A percentile compares a stretch with the other conserved stretches of the same genome.
Evolutionary conservation across 2,888 invertebrate species (phyloP).

Genomic region (Acanthosoma haemorrhoidale): DNA sequence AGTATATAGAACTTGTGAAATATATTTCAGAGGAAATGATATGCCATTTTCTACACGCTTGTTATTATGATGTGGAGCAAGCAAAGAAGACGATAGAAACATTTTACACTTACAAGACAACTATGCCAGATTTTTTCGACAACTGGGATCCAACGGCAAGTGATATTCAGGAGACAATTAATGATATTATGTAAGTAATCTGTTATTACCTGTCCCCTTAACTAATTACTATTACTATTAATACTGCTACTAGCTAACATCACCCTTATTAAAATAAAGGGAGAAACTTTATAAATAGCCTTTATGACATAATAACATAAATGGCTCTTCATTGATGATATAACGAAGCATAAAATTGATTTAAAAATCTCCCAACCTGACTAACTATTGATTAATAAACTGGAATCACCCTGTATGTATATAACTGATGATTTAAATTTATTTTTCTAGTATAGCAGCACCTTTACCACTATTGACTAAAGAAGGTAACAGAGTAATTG

Average conservation of each 20-base stretch:
- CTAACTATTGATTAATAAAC: too few relatives aligned
- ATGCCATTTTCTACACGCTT: constrained; percentile 41
- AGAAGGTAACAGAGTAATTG: constrained; percentile 36
- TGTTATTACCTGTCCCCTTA: too few relatives aligned
- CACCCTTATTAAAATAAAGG: too few relatives aligned
- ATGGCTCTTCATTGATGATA: too few relatives aligned
- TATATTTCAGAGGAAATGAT: constrained; percentile 41
- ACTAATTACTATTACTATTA: too few relatives aligned
- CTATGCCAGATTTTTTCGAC: constrained; percentile 39
- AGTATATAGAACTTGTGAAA: neutral
- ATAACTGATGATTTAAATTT: too few relatives aligned
- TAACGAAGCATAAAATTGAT: too few relatives aligned
- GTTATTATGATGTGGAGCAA: constrained; percentile 39
- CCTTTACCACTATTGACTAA: constrained; percentile 35
- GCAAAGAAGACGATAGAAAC: constrained; percentile 39
- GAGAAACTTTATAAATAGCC: too few relatives aligned
- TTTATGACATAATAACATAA: too few relatives aligned
- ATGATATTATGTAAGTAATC: constrained; percentile 34
- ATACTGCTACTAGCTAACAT: too few relatives aligned
- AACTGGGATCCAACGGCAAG: constrained; percentile 38
- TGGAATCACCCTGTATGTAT: too few relatives aligned
- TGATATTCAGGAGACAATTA: constrained; percentile 32
- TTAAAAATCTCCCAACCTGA: too few relatives aligned
- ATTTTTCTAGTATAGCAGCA: constrained; percentile 38
- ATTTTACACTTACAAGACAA: constrained; percentile 36